phyloP scores from a whole-genome alignment of 2,797 vertebrate genomes.

The Gymnopithys bicolor region DNA sequence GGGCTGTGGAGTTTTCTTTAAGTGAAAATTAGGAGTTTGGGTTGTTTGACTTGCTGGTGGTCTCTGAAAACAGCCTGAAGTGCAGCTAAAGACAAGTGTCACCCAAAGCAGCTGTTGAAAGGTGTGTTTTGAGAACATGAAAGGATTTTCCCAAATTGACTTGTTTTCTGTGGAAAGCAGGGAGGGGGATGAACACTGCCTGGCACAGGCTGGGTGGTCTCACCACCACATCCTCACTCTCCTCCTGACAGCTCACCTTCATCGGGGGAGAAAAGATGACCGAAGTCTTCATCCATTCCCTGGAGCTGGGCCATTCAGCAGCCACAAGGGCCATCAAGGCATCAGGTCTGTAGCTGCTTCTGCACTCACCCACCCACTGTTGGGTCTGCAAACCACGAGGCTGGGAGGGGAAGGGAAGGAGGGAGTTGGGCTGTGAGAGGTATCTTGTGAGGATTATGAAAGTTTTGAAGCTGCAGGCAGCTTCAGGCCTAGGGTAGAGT shows the following conservation, averaged over 20 bases:
- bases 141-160: not conserved
- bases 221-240: not conserved
- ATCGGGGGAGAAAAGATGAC: conserved; percentile 87
- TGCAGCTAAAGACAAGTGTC: not conserved
- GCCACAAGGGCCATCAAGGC: conserved; percentile 93
- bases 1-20: not conserved
- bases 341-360: conserved; percentile 81
- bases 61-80: not conserved
- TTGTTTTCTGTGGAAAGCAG: not conserved
- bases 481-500: no score
- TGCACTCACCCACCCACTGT: not conserved
- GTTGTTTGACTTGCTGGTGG: not conserved
- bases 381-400: not conserved
- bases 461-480: no score
- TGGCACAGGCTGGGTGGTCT: not conserved
- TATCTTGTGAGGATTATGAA: no score
- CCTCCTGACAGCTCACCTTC: conserved; percentile 86
- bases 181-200: not conserved
- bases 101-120: not conserved
- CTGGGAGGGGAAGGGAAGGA: not conserved
- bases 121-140: not conserved
- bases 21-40: not conserved
- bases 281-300: conserved; percentile 94
- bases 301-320: conserved; percentile 94
- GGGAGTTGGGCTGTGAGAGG: not conserved